Conservation (phyloP, 2,797 vertebrate species). For the Synaphobranchus kaupii region DNA sequence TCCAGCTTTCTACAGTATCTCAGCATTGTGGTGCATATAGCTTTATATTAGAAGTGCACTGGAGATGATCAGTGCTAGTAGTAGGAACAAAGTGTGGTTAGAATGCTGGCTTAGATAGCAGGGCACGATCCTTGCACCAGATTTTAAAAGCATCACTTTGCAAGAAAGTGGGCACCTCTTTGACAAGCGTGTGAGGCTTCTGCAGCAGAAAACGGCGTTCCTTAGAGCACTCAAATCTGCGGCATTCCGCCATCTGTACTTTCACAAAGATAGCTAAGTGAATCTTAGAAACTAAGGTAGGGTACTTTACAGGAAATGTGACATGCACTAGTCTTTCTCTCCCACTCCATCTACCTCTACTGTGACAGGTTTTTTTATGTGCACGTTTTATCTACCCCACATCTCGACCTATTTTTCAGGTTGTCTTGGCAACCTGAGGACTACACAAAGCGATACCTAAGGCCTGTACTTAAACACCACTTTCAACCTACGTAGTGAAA, state of each 20-base stretch:
- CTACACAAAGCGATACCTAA: constrained; percentile 63
- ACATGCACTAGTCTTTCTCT: constrained; percentile 27
- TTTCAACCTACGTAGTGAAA: constrained; percentile 49
- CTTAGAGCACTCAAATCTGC: constrained; percentile 25
- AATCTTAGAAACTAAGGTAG: constrained; percentile 32
- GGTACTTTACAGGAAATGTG: constrained; percentile 57
- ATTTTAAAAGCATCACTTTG: constrained; percentile 27
- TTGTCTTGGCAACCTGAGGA: constrained; percentile 71
- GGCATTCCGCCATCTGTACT: constrained; percentile 6
- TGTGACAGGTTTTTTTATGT: constrained; percentile 57
- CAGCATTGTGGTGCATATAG: neutral
- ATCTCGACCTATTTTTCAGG: constrained; percentile 75
- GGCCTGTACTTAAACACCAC: constrained; percentile 55
- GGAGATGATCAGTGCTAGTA: neutral
- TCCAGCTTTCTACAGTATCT: neutral
- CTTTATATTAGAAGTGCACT: neutral
- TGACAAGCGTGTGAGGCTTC: constrained; percentile 52
- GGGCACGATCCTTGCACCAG: constrained; percentile 28
- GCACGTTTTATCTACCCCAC: constrained; percentile 69
- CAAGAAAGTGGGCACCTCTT: constrained; percentile 43
- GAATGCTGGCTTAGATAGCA: neutral
- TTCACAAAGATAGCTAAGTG: neutral
- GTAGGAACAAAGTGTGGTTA: neutral
- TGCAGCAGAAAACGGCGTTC: constrained; percentile 41
- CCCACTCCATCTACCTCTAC: constrained; percentile 43